Evolutionary conservation across 2,113 vertebrate genomes (phyloP).

Genomic region (Elachura formosa): DNA sequence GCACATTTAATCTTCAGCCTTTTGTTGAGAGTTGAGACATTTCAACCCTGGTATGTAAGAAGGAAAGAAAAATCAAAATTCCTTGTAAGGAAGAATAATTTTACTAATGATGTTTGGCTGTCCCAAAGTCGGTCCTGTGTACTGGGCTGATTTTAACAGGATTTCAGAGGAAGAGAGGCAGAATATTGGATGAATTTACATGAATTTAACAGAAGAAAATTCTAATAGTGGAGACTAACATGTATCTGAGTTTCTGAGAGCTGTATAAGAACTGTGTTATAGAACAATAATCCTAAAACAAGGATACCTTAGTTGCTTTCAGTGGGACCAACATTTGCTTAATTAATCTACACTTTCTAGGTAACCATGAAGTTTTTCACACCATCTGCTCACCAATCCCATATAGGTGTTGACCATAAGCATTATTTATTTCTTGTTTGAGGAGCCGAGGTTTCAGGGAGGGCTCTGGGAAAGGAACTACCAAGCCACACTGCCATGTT

Average conservation of each 20-base stretch:
- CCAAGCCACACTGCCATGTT: background rate
- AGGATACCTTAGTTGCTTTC: background rate
- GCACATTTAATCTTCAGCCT: background rate
- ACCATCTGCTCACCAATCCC: background rate
- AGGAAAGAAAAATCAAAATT: background rate
- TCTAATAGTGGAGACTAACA: fast-evolving
- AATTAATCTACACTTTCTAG: background rate
- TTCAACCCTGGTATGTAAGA: background rate
- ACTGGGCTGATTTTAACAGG: background rate
- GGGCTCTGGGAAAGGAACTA: background rate
- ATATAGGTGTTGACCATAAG: background rate
- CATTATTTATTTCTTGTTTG: background rate
- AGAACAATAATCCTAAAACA: background rate
- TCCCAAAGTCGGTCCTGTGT: background rate
- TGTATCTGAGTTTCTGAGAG: background rate
- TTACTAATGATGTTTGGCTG: background rate
- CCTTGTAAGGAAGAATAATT: background rate
- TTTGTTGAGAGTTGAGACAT: background rate
- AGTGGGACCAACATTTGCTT: background rate
- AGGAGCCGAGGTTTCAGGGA: background rate
- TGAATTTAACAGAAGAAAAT: background rate
- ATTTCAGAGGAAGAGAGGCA: background rate
- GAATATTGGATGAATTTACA: background rate
- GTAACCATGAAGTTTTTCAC: background rate
- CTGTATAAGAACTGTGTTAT: background rate